Evolutionary conservation across 2,113 vertebrate species (phyloP).

Genomic region (Lasiurus borealis): DNA sequence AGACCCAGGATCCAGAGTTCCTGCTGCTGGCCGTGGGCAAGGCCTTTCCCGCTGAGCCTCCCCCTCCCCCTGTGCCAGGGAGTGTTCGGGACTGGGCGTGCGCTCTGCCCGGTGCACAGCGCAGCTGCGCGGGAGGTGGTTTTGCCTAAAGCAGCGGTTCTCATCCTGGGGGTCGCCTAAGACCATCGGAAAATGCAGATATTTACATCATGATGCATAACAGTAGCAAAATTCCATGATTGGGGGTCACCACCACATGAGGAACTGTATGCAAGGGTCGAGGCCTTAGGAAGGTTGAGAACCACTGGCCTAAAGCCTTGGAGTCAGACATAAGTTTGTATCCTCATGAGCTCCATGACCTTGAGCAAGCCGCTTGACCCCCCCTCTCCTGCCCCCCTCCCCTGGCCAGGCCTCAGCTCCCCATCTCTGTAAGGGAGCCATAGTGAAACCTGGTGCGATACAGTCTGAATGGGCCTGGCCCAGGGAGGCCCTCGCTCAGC

Average conservation of each 20-base stretch:
- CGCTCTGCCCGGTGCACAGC: background rate
- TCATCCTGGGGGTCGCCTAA: too few species aligned
- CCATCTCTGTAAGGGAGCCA: background rate
- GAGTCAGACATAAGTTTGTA: background rate
- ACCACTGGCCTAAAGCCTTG: too few species aligned
- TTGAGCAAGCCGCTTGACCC: background rate
- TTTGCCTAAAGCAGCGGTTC: background rate
- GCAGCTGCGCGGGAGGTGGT: background rate
- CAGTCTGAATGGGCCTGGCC: background rate
- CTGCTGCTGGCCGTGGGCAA: background rate
- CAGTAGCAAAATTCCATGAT: too few species aligned
- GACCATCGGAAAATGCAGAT: too few species aligned
- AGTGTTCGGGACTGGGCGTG: accelerated
- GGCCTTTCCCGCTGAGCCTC: too few species aligned
- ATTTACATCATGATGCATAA: too few species aligned
- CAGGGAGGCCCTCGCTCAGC: background rate
- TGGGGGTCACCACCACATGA: too few species aligned
- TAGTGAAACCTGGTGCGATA: background rate
- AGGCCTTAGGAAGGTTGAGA: too few species aligned
- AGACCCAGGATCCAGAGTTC: background rate
- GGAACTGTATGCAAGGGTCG: too few species aligned
- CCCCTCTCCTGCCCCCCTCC: too few species aligned
- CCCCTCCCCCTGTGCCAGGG: background rate
- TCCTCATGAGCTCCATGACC: background rate
- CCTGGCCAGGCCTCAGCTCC: background rate